These are phyloP conservation scores for Paracyclopina nana DNA, from an alignment of 1,140 invertebrate genomes.

Conservation along the genomic window DNA sequence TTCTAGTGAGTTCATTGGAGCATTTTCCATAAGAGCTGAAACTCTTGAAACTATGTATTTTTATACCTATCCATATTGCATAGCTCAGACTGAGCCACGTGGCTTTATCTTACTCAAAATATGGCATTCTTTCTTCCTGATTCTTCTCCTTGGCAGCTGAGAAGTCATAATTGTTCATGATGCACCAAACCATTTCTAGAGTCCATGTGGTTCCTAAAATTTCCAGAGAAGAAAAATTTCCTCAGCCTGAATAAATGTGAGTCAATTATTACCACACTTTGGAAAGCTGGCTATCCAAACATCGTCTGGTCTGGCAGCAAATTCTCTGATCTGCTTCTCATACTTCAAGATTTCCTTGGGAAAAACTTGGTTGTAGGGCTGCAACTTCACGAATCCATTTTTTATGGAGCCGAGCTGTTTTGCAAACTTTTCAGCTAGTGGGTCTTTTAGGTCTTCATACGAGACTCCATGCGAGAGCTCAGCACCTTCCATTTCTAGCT, in stretches of 20 bases:
- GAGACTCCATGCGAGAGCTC: background rate
- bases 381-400: background rate
- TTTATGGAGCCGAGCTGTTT: background rate
- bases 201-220: slow-evolving; percentile 8
- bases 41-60: too few species aligned
- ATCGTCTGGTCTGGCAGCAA: slow-evolving; percentile 1
- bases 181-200: slow-evolving; percentile 5
- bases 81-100: too few species aligned
- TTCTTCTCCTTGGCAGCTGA: background rate
- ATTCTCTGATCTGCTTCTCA: background rate
- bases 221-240: background rate
- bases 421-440: background rate
- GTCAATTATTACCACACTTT: slow-evolving; percentile 3
- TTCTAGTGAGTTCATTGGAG: too few species aligned
- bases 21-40: too few species aligned
- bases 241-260: background rate
- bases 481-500: too few species aligned
- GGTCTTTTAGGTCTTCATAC: background rate
- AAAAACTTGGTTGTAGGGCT: background rate
- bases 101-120: background rate
- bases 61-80: too few species aligned
- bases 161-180: slow-evolving; percentile 2
- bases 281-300: slow-evolving; percentile 3
- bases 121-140: background rate
- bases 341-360: background rate